Evolutionary conservation across 1,140 invertebrate genomes (phyloP).

Genomic region (Drosophila littoralis): DNA sequence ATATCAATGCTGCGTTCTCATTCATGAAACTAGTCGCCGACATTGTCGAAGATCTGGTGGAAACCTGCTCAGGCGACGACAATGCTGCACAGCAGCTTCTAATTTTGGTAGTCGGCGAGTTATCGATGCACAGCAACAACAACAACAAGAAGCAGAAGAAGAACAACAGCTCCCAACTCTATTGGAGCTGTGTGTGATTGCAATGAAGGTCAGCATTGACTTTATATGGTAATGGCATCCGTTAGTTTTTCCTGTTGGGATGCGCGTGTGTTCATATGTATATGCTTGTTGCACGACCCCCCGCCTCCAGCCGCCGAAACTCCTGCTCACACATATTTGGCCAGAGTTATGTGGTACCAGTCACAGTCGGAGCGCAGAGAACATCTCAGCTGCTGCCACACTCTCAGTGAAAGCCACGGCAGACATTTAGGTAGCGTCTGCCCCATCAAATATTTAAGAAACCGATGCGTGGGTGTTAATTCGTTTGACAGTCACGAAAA

Average conservation of each 20-base stretch:
- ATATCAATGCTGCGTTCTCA: constrained; percentile 43
- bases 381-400: constrained; percentile 9
- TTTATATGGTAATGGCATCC: constrained; percentile 82
- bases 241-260: constrained; percentile 81
- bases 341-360: constrained; percentile 40
- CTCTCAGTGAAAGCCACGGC: constrained; percentile 32
- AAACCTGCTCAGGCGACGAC: constrained; percentile 44
- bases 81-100: constrained; percentile 71
- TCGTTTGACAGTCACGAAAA: constrained; percentile 41
- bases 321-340: constrained; percentile 44
- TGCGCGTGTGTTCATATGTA: constrained; percentile 64
- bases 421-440: constrained; percentile 25
- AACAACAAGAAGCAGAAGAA: constrained; percentile 10
- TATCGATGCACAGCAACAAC: constrained; percentile 35
- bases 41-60: constrained; percentile 35
- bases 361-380: constrained; percentile 10
- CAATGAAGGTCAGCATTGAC: constrained; percentile 78
- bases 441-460: constrained; percentile 32
- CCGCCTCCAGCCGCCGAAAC: not conserved
- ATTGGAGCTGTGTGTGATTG: constrained; percentile 61
- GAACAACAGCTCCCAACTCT: constrained; percentile 30
- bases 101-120: constrained; percentile 72
- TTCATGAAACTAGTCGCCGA: constrained; percentile 71
- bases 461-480: constrained; percentile 51
- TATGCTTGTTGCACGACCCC: constrained; percentile 1